Evolutionary conservation across 2,113 vertebrate species (phyloP), one percentile per base, ranked within the genome.

Genomic region (Microcebus lehilahytsara): DNA sequence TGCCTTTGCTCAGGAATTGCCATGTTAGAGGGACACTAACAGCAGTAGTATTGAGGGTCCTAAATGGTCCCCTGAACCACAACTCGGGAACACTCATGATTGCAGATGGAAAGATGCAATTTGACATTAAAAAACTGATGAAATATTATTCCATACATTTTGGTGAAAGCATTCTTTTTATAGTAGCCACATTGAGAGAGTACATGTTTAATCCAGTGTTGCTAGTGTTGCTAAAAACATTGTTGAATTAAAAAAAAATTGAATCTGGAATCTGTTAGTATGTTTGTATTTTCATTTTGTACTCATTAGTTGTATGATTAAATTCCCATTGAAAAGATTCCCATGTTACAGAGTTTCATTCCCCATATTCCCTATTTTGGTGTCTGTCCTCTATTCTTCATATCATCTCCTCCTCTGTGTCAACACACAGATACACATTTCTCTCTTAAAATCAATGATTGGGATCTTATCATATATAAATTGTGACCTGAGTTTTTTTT

Each of bases 241-340:
- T 40, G 46, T 25, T 40, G 25, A 67, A 11, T 62, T 91, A 56
- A 25, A 11, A 85, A 85, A 37, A 66, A 37, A 37, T 9, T 9
- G 23, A 80, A 79, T 67, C 84, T 95, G 95, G 74, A 94, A 72
- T 88, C 58, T 80, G 19, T 96, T 90, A 93, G 66, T 64, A 34
- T 0, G 0, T 69, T 79, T 80, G n/a, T 64, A 34, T 22, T 95
- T 96, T 92, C 19, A 40, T 80, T 80, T 72, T 88, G 51, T 58
- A 19, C 40, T 86, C 51, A 2, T 92, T 89, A n/a, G 58, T n/a
- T 46, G 34, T 71, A 3, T 85, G 91, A 67, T 49, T 56, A 14
- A 4, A n/a, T 79, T 89, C 17, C 51, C 22, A 16, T 25, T 5
- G 67, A 42, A 46, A 79, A 62, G 72, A 37, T 37, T 91, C 67